Evolutionary conservation across 2,113 vertebrate species (phyloP).

Genomic region (Hemichromis elongatus): DNA sequence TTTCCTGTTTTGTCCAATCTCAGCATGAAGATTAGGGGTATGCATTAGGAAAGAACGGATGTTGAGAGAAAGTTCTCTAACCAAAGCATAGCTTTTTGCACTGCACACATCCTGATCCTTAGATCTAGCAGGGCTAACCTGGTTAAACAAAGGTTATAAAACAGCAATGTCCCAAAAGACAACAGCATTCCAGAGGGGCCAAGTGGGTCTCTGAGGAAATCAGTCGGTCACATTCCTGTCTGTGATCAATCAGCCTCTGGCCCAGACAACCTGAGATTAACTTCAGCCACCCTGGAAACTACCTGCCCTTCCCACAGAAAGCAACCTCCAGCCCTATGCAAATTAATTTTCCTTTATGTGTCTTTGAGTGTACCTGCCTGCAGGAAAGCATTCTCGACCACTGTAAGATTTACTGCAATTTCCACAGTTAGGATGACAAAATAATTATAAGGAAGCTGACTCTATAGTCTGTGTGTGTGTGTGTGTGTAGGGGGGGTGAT

Average conservation of each 20-base stretch:
- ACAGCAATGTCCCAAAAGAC: conserved; percentile 49
- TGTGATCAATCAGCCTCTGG: conserved; percentile 71
- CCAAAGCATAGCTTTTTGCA: not conserved
- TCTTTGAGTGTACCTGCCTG: not conserved
- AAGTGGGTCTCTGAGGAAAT: conserved; percentile 61
- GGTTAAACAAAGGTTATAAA: conserved; percentile 54
- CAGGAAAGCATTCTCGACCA: not conserved
- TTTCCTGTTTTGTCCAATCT: not conserved
- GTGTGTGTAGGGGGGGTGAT: not conserved
- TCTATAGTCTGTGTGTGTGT: not conserved
- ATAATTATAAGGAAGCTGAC: conserved; percentile 25
- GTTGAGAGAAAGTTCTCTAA: not conserved
- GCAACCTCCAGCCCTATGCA: not conserved
- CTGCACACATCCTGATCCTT: not conserved
- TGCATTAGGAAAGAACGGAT: not conserved
- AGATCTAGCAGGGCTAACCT: conserved; percentile 13
- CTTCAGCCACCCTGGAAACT: conserved; percentile 46
- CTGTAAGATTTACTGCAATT: conserved; percentile 5
- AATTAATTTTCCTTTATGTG: not conserved
- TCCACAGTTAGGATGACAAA: conserved; percentile 23
- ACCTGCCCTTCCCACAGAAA: conserved; percentile 33
- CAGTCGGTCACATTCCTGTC: conserved; percentile 65
- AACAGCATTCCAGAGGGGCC: conserved; percentile 64
- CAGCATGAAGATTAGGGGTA: not conserved
- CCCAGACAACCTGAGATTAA: conserved; percentile 59